Evolutionary conservation across 2,113 vertebrate genomes (phyloP).

Genomic region (Brachyhypopomus gauderio): DNA sequence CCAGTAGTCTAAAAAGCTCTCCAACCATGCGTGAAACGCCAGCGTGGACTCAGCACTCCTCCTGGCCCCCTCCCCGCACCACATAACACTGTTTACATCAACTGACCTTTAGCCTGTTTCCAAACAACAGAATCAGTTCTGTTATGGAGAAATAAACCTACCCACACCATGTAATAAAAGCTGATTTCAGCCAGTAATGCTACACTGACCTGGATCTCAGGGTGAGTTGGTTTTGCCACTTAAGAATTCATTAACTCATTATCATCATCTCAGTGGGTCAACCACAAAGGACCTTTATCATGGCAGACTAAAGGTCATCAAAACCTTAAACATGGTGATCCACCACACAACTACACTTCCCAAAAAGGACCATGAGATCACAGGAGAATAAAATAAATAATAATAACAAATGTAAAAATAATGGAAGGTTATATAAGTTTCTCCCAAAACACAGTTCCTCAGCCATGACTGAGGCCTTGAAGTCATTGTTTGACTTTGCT

Average conservation of each 20-base stretch:
- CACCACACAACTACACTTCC: background rate
- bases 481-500: background rate
- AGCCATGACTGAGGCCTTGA: background rate
- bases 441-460: background rate
- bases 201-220: slow-evolving; percentile 15
- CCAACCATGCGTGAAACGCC: background rate
- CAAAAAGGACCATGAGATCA: background rate
- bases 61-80: background rate
- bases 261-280: slow-evolving; percentile 9
- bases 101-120: slow-evolving; percentile 27
- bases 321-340: slow-evolving; percentile 18
- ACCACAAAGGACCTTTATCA: slow-evolving; percentile 18
- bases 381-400: background rate
- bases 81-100: slow-evolving; percentile 29
- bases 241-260: slow-evolving; percentile 32
- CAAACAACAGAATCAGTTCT: slow-evolving; percentile 29
- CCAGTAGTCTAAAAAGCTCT: background rate
- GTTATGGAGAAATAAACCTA: slow-evolving; percentile 34
- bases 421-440: background rate
- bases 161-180: slow-evolving; percentile 16
- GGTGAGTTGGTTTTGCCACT: slow-evolving; percentile 18
- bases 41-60: background rate
- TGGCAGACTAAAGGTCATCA: slow-evolving; percentile 17
- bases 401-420: too few relatives aligned
- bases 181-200: slow-evolving; percentile 21